Base-by-base conservation (phyloP, 1,140 invertebrate species). In the Drosophila kohkoa region DNA sequence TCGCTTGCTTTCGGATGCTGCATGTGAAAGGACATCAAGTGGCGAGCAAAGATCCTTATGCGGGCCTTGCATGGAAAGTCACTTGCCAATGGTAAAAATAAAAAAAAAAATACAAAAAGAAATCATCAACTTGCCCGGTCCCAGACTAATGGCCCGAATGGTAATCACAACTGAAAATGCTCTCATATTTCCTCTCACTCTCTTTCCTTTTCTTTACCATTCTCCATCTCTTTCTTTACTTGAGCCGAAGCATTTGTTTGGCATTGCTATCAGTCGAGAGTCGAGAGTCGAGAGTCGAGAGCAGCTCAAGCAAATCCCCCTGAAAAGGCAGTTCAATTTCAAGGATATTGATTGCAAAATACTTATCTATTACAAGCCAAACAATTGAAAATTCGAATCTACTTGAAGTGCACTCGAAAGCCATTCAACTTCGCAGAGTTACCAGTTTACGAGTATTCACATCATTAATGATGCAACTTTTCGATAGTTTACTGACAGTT, bases 61-160 rank as follows among this genome's bases (percentile, higher is more conserved):
- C 32, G 57, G 35, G 65, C 41, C 41, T 35, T 48, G 65, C 71
- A 60, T 46, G 57, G 16, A 68, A 74, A 74, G 65, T 74, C 55
- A 68, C 64, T 68, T 68, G 66, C 35, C 49, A 59, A 30, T 48
- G 51, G 43, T 16, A 65, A 65, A 51, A 73, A 67, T 59, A 20
- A 20, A 25, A 25, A 25, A 25, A 20, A 20, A 20, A 20, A 25
- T 2, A 15, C 15, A 0, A 25, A 25, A 25, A 25, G 20, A 25
- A 25, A 68, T 68, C 71, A 60, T 68, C 38, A 46, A 68, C 55
- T 54, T 41, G 66, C 30, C 49, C 41, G 3, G 43, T 16, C 28
- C 16, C 57, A 48, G 20, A 55, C 71, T 74, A 74, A 74, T 74
- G 71, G 71, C 51, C 57, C 71, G 45, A 74, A 69, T 62, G 57